These are phyloP conservation scores for Rhabdophis nuchalis DNA, from an alignment of 2,797 vertebrate genomes.

Conservation along the genomic window DNA sequence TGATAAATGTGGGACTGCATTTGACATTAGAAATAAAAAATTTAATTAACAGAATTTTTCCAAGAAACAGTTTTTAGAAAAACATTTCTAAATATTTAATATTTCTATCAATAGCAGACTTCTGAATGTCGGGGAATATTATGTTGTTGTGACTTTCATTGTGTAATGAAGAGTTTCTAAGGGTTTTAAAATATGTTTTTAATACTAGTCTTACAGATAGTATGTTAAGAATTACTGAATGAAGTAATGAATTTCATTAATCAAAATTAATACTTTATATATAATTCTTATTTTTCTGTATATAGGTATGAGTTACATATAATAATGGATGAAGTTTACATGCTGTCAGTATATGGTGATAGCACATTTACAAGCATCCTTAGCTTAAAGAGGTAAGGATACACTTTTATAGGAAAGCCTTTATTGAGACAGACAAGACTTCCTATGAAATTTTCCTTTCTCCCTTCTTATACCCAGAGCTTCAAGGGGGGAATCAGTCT, in stretches of 20 bases:
- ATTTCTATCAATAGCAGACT: neutral
- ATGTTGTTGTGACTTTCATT: conserved; percentile 6
- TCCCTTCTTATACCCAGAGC: neutral
- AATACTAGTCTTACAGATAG: neutral
- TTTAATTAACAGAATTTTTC: neutral
- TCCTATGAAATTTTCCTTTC: neutral
- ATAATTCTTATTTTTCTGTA: conserved; percentile 23
- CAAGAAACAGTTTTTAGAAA: neutral
- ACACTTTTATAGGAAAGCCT: neutral
- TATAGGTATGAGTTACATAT: conserved; percentile 43
- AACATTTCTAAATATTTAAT: neutral
- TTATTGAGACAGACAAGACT: neutral
- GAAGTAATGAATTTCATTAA: neutral
- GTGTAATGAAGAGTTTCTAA: neutral
- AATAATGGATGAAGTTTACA: conserved; percentile 59
- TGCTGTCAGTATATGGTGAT: conserved; percentile 50
- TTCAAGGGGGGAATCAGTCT: neutral
- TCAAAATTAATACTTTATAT: neutral
- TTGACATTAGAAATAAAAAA: neutral
- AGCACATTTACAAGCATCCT: conserved; percentile 54
- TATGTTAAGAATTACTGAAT: neutral
- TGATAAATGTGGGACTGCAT: neutral
- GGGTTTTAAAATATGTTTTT: neutral
- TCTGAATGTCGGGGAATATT: neutral
- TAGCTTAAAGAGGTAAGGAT: conserved; percentile 46